Base-by-base conservation (phyloP, 2,113 vertebrate species). In the Lycaon pictus region DNA sequence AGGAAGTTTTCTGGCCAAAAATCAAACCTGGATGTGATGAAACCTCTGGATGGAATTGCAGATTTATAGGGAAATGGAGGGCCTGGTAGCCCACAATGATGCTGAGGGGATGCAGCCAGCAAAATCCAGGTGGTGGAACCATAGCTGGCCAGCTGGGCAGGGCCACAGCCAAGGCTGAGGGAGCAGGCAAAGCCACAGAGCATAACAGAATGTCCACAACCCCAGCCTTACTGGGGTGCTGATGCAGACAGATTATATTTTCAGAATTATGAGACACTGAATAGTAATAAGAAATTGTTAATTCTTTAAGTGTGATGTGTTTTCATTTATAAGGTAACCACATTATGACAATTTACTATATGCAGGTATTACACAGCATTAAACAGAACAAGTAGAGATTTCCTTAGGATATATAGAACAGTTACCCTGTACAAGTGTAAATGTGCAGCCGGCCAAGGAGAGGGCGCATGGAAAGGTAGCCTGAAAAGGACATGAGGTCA, bases 401-500 rank as follows among this genome's bases (percentile, higher is more conserved):
- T 62, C 23, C 56, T 29, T 12, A 7, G 43, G 56, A 3, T 25
- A 9, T n/a, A n/a, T 19, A 83, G 23, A 20, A 11, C 15, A n/a
- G 12, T 19, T 51, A 7, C 11, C 32, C 23, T 23, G 3, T 48
- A 25, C 35, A 74, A 67, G 53, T 55, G 13, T 25, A 4, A 27
- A n/a, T 29, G 51, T 15, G 10, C 9, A 15, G 63, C 69, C 32
- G n/a, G 17, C 1, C 0, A 2, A 3, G 58, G 58, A 19, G 29
- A 72, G 72, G 17, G 53, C 22, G 17, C 4, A 0, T 13, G 13
- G 10, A 20, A 32, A 48, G n/a, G 27, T 19, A 48, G 0, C n/a
- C 15, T 35, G 13, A 1, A 19, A 51, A 10, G 76, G 23, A 3
- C 5, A 0, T 4, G 22, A n/a, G 27, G n/a, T 37, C 6, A 23